Evolutionary conservation across 2,113 vertebrate species (phyloP), one percentile per base, ranked within the genome.

Genomic region (Sphaerodactylus townsendi): DNA sequence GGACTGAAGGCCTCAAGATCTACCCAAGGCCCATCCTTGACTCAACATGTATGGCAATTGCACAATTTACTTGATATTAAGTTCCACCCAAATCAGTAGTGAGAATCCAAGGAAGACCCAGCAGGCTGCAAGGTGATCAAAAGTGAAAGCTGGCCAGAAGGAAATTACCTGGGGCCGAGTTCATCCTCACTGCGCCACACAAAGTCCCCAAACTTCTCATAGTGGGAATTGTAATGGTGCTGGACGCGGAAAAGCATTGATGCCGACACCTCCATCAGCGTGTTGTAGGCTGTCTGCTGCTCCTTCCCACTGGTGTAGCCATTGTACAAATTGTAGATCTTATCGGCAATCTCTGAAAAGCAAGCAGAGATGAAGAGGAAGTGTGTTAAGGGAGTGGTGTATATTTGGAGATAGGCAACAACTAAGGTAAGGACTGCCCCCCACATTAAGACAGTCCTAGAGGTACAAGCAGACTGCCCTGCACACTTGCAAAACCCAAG

Each of bases 241-340:
- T 99, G 98, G 33, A 99, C 96, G 23, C 98, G 96, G 89, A 98
- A 98, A 0, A 99, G 96, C 95, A 99, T 97, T 0, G 98, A 98
- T 4, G 98, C 94, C 0, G 98, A 96, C 83, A 99, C 96, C 88
- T 99, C 99, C 98, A 99, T 99, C 75, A 99, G 93, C 0, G 97
- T 99, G 94, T 99, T 99, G 91, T 99, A 99, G 89, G 98, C 98
- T 0, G 98, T 98, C 95, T 99, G 99, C 94, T 99, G 99, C 92
- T 99, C 99, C 93, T 99, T 99, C n/a, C 99, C 99, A 0, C 98
- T 99, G 10, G 98, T 99, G 94, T 99, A 99, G 90, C 99, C 99
- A 0, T 99, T 99, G 94, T 99, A 99, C 82, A 99, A 95, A 91
- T 98, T 99, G 94, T 99, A 99, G 92, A 99, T 98, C 91, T 97